These are phyloP conservation scores for Drosophila cracens DNA, from an alignment of 2,888 invertebrate species.

Conservation along the genomic window DNA sequence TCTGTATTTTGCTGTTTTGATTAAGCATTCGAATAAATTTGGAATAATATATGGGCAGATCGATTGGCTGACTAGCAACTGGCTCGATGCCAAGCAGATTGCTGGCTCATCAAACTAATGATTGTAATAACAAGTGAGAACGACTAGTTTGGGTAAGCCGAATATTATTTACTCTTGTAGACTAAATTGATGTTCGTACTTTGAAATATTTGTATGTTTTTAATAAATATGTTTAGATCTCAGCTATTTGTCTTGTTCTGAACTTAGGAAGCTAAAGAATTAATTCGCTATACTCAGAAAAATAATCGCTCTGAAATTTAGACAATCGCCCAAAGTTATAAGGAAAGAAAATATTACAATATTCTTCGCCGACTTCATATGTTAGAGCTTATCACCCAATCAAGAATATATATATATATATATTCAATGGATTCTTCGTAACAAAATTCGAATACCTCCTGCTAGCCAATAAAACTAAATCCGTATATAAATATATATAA, in stretches of 20 bases:
- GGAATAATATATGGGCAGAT: neutral
- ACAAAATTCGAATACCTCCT: neutral
- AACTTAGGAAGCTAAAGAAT: neutral
- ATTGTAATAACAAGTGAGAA: neutral
- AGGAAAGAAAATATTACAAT: neutral
- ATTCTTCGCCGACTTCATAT: neutral
- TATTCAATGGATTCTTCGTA: neutral
- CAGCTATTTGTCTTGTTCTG: neutral
- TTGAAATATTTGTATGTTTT: neutral
- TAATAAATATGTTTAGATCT: neutral
- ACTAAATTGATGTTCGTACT: neutral
- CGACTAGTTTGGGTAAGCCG: neutral
- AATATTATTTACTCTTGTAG: neutral
- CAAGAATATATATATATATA: neutral
- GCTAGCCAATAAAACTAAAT: neutral
- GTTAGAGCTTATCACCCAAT: neutral
- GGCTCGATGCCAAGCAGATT: slow-evolving; percentile 1
- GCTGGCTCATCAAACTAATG: neutral
- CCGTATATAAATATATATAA: neutral
- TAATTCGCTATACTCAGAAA: too few species aligned
- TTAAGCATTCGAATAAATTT: neutral
- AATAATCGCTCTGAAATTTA: too few species aligned
- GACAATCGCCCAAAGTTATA: too few species aligned
- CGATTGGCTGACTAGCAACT: neutral
- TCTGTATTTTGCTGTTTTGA: neutral